phyloP scores from a whole-genome alignment of 2,797 vertebrate genomes.

The Momotus momota region DNA sequence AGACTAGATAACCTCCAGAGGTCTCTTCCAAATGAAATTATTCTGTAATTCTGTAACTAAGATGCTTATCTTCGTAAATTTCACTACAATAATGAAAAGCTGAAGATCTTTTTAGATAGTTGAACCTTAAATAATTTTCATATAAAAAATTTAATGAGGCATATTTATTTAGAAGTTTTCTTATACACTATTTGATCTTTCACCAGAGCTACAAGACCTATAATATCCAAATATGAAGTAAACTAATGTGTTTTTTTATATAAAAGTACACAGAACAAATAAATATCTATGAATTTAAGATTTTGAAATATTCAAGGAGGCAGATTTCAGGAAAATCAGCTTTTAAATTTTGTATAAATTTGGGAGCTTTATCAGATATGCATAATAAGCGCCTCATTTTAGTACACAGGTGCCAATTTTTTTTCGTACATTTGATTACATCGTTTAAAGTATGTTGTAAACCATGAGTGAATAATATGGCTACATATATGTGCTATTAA shows the following conservation, averaged over 20 bases:
- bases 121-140: not conserved
- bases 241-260: not conserved
- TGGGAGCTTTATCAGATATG: not conserved
- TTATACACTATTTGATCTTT: constrained; percentile 1
- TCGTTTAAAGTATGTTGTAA: not conserved
- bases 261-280: constrained; percentile 33
- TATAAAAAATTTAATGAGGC: not conserved
- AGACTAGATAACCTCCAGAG: not conserved
- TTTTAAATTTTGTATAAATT: constrained; percentile 45
- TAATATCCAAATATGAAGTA: constrained; percentile 16
- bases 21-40: not conserved
- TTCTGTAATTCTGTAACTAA: not conserved
- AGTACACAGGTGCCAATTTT: not conserved
- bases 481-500: not conserved
- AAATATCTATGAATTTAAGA: constrained; percentile 25
- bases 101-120: not conserved
- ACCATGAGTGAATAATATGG: not conserved
- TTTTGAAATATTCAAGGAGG: constrained; percentile 26
- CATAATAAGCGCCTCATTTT: not conserved
- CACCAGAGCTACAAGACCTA: constrained; percentile 26
- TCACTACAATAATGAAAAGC: constrained; percentile 34
- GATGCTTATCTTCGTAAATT: constrained; percentile 13
- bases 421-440: not conserved
- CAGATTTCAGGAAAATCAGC: constrained; percentile 31
- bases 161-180: constrained; percentile 8